Conservation (phyloP, 92 coral and sea anemone species). For the Epizoanthus scotinus region DNA sequence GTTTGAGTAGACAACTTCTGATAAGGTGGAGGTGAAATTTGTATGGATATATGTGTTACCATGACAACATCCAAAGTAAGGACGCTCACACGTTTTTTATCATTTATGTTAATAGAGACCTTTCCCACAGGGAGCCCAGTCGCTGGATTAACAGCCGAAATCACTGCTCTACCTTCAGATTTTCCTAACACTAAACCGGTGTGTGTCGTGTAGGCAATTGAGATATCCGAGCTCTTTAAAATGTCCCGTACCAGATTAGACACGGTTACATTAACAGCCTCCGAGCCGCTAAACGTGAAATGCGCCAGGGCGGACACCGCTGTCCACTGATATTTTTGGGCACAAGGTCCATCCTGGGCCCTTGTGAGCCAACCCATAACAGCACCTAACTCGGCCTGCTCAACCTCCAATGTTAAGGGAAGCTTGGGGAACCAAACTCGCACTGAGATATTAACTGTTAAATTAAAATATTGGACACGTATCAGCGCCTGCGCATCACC, state of each 20-base stretch:
- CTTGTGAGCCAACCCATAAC: constrained; percentile 54
- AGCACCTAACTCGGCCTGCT: constrained; percentile 45
- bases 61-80: constrained; percentile 52
- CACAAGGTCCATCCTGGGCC: constrained; percentile 39
- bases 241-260: constrained; percentile 30
- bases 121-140: constrained; percentile 36
- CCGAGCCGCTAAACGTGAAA: constrained; percentile 33
- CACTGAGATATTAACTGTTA: constrained; percentile 44
- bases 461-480: constrained; percentile 14
- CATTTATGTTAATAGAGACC: constrained; percentile 29
- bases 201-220: constrained; percentile 29
- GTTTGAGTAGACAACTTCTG: constrained; percentile 50
- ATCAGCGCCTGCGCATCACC: constrained; percentile 49
- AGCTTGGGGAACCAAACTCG: constrained; percentile 59
- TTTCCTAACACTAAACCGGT: constrained; percentile 46
- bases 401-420: constrained; percentile 41
- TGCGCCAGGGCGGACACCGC: constrained; percentile 42
- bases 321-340: constrained; percentile 60
- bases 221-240: constrained; percentile 32
- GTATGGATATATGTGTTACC: constrained; percentile 50
- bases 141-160: constrained; percentile 41
- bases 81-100: constrained; percentile 35
- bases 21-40: constrained; percentile 55
- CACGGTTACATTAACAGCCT: constrained; percentile 41
- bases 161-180: constrained; percentile 46